Evolutionary conservation across 2,113 vertebrate genomes (phyloP), one percentile per base, ranked within the genome.

Genomic region (Hylia prasina): DNA sequence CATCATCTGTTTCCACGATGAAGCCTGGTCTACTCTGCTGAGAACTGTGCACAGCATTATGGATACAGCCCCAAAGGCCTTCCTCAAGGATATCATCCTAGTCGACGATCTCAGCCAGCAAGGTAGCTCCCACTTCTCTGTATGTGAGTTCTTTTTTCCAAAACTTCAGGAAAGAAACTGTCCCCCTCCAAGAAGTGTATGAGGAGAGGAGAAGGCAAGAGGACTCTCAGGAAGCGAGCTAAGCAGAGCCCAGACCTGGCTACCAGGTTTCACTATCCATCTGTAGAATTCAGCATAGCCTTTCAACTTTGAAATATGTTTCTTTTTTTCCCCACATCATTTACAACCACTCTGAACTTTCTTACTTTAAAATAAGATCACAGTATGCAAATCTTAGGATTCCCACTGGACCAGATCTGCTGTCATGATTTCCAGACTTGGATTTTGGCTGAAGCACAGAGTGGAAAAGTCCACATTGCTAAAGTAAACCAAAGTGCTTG

Each of bases 41-140:
- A 98, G 98, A 94, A 99, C 99, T 0, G 97, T 99, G 63, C 98
- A 99, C 95, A 99, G 98, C 84, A 96, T 99, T 75, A 97, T 99
- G 48, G 96, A 98, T 83, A 99, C 98, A 3, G 97, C 96, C 7
- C 98, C 98, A 13, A 97, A 86, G 87, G 91, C 91, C 57, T 85
- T 96, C 45, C 98, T 99, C 69, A 98, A 97, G 80, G 99, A 99
- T 95, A 95, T 99, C 33, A 98, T 99, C 89, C 96, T 99, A 17
- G 98, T 99, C 3, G 99, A 99, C 0, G 98, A 99, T 93, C 97
- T 98, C 77, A 99, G 99, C 93, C 97, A 98, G 69, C 98, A 98
- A 96, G 98, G 99, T 99, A 98, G 69, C 27, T 31, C 11, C 31
- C 20, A 20, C 75, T 75, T 94, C 44, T 77, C 50, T 69, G 25